Percentiles rank a stretch among this genome's conserved stretches.
These are phyloP conservation scores for Bombyx huttoni DNA, from an alignment of 2,888 invertebrate genomes.

Conservation along the genomic window DNA sequence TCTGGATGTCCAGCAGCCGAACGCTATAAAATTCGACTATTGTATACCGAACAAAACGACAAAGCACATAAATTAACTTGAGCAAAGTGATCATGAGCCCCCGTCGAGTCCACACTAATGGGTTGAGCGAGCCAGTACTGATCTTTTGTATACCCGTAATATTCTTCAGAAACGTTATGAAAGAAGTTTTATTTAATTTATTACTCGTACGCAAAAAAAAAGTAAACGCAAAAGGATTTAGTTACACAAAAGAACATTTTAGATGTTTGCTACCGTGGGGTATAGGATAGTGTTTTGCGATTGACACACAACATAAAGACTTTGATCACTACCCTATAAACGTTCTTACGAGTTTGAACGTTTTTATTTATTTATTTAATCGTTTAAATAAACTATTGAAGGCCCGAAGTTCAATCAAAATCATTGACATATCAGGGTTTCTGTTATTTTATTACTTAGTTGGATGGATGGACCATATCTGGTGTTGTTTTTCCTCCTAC, in stretches of 20 bases:
- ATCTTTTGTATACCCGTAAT: slow-evolving; percentile 12
- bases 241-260: slow-evolving; percentile 7
- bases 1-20: slow-evolving; percentile 68
- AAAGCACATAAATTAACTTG: slow-evolving; percentile 71
- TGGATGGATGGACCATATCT: too few species aligned
- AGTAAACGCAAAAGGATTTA: slow-evolving; percentile 1
- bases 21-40: slow-evolving; percentile 56
- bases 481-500: too few species aligned
- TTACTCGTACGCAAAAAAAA: slow-evolving; percentile 5
- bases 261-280: not conserved
- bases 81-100: slow-evolving; percentile 68
- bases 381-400: too few species aligned
- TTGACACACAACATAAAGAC: too few species aligned
- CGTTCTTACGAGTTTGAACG: too few species aligned
- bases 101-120: slow-evolving; percentile 58
- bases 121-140: slow-evolving; percentile 44
- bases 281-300: not conserved
- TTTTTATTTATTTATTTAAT: too few species aligned
- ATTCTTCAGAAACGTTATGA: slow-evolving; percentile 11
- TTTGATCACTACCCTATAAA: too few species aligned
- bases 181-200: slow-evolving; percentile 23
- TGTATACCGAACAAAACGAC: slow-evolving; percentile 56
- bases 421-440: too few species aligned
- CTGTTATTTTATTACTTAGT: too few species aligned
- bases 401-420: too few species aligned